Evolutionary conservation across 2,888 invertebrate genomes (phyloP).

Genomic region (Timandra comae): DNA sequence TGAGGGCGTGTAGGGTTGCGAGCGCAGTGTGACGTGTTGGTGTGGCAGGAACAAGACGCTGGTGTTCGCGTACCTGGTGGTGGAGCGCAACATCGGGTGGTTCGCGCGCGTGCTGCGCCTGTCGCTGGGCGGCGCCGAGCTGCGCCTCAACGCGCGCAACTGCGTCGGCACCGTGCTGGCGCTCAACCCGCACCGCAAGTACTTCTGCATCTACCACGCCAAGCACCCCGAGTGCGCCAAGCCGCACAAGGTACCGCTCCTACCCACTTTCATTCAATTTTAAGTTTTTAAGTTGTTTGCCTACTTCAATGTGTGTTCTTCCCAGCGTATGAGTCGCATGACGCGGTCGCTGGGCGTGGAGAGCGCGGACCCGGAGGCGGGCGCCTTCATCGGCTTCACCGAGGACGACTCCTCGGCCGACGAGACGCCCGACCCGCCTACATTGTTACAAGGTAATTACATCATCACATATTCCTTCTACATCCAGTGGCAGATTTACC

Average conservation of each 20-base stretch:
- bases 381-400: constrained; percentile 91
- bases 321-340: constrained; percentile 83
- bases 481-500: too few relatives aligned
- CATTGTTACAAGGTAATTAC: constrained; percentile 60
- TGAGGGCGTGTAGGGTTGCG: too few relatives aligned
- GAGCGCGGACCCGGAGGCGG: constrained; percentile 83
- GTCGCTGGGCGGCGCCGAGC: constrained; percentile 88
- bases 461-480: too few relatives aligned
- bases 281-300: background rate
- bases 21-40: too few relatives aligned
- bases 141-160: constrained; percentile 96
- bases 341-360: constrained; percentile 73
- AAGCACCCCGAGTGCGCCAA: constrained; percentile 90
- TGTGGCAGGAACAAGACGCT: constrained; percentile 97
- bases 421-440: constrained; percentile 59
- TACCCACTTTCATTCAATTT: background rate
- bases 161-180: constrained; percentile 97
- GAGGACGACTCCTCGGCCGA: constrained; percentile 80
- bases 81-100: constrained; percentile 96
- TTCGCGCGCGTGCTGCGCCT: constrained; percentile 92
- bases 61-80: constrained; percentile 93
- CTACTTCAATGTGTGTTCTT: too few relatives aligned
- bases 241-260: constrained; percentile 78
- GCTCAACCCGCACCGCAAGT: constrained; percentile 96
- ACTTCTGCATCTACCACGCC: constrained; percentile 99